Base-by-base conservation (phyloP, 1,140 invertebrate genomes). In the Ooceraea biroi region DNA sequence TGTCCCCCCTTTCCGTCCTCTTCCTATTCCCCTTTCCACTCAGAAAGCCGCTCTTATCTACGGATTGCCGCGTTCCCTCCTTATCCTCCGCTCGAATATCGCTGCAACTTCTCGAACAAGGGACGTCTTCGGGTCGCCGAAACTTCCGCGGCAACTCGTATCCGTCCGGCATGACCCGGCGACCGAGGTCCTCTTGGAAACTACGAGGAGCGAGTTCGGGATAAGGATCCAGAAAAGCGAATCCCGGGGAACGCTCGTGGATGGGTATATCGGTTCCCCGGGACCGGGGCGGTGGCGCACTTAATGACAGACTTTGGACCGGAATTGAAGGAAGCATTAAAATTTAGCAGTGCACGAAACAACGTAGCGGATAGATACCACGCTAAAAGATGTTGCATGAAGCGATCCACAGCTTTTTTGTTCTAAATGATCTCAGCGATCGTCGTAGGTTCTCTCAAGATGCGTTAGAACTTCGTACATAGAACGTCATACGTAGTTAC, bases 21-120 rank as follows among this genome's bases (percentile, higher is more conserved):
- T 36, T 30, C 41, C 14, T 57, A 17, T 22, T 22, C 36, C 14
- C 12, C 2, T 4, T 4, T 22, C 19, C 52, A 8, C 17, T 55
- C 17, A 19, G 52, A 36, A 57, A 80, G 50, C 27, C 19, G 25
- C 7, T 50, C 76, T 80, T 80, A 80, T 80, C 76, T 71, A 76
- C 27, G 44, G n/a, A 22, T 22, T 22, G 52, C 30, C 76, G 52
- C 76, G 22, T 55, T 72, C 30, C 17, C 36, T 61, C 60, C 78
- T 85, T 88, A 89, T 87, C 85, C 76, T 87, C 85, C 76, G 48
- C 46, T 73, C 73, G 76, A 78, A 88, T 89, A 88, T 89, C 88
- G 69, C 48, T 66, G 72, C 60, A 41, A 69, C 30, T 77, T 76
- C 69, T 52, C 66, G 72, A 83, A 87, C 86, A 71, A 69, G 71